Evolutionary conservation across 2,888 invertebrate genomes (phyloP), one percentile per base, ranked within the genome.

Genomic region (Lochmaea capreae): DNA sequence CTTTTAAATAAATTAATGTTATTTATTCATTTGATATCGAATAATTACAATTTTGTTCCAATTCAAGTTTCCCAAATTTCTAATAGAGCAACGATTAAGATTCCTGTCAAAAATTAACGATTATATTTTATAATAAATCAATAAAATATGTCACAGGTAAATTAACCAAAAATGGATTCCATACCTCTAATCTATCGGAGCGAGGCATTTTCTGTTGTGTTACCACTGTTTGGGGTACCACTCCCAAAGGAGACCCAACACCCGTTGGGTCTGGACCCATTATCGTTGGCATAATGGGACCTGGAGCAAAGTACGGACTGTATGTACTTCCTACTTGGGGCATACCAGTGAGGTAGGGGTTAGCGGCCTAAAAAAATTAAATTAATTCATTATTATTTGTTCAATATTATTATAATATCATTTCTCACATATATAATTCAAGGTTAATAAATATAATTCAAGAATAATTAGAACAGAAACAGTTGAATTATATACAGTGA

Each of bases 131-230:
- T 33, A 65, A 65, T 18, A 66, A 71, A 67, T 76, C 66, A 58
- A 76, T 71, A 46, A 69, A 74, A 71, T 71, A 76, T 26, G 76
- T 69, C 46, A 71, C 49, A 16, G 75, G 74, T 49, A 74, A 59
- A 61, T 65, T 70, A 18, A 75, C 57, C 71, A 74, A 69, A 75
- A 75, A 59, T 18, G 78, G 75, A 72, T 65, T 71, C 72, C 93
- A 92, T 92, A 97, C 97, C 97, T 97, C 97, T 90, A 97, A 93
- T 90, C 97, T 93, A 90, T 97, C 97, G 87, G 96, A 94, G 89
- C 97, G 94, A 84, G 95, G 95, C 92, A 97, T 92, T 91, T 97
- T 97, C 91, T 97, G 97, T 89, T 96, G 94, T 84, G 91, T 89
- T 89, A 93, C 94, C 88, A 94, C 95, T 88, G 93, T 94, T 91